Percentiles rank a stretch among this genome's conserved stretches.
phyloP scores from a whole-genome alignment of 64 coral and sea anemone species.

The Cladopsammia gracilis region DNA sequence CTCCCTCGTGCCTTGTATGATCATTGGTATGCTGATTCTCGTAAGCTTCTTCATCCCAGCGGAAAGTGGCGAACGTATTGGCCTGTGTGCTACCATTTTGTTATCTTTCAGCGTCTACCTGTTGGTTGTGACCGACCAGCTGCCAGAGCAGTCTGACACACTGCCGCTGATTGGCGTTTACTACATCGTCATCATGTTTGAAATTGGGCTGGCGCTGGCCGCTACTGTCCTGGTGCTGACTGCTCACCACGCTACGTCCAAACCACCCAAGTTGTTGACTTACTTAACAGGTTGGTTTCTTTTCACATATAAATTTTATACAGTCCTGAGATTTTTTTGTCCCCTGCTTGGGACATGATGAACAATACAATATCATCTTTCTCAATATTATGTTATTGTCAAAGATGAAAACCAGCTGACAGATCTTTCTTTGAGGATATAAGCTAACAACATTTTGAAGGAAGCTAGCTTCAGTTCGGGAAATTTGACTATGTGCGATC shows the following conservation, averaged over 20 bases:
- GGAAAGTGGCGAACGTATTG: constrained; percentile 40
- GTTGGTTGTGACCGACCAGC: background rate
- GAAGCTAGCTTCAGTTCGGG: no score
- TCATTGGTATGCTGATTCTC: constrained; percentile 5
- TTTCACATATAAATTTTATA: no score
- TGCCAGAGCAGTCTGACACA: constrained; percentile 30
- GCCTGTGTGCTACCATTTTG: constrained; percentile 31
- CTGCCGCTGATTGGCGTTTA: constrained; percentile 44
- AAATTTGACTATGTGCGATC: no score
- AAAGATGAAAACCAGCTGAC: no score
- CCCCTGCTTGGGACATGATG: no score
- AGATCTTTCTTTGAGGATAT: no score
- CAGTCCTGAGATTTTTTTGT: no score
- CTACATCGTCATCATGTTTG: constrained; percentile 29
- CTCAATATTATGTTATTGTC: no score
- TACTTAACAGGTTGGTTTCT: no score
- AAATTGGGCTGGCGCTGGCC: constrained; percentile 35
- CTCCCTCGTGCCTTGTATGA: constrained; percentile 26
- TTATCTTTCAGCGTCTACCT: constrained; percentile 4
- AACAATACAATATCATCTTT: no score
- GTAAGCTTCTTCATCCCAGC: constrained; percentile 37
- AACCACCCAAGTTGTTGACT: background rate
- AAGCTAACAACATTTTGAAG: no score
- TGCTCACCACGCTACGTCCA: background rate
- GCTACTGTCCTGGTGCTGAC: constrained; percentile 44